These are phyloP conservation scores for Diadophis punctatus DNA, from an alignment of 2,113 vertebrate species.

Conservation along the genomic window DNA sequence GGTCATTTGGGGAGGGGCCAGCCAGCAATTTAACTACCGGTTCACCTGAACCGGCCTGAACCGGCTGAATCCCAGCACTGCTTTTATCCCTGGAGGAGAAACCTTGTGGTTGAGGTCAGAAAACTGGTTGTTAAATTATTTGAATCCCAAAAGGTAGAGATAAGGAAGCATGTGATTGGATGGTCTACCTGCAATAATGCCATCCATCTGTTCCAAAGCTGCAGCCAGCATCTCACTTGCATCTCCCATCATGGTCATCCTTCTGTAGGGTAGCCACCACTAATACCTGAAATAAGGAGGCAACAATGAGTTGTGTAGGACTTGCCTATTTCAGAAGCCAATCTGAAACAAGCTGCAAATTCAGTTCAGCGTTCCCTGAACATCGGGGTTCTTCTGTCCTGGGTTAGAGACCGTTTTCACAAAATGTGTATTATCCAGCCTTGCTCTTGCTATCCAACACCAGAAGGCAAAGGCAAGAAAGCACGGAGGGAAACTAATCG, in stretches of 20 bases:
- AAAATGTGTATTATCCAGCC: background rate
- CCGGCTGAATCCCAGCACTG: too few species aligned
- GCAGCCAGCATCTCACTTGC: constrained; percentile 98
- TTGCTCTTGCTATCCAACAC: background rate
- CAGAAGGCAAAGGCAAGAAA: too few species aligned
- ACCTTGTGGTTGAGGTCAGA: too few species aligned
- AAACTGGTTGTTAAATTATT: too few species aligned
- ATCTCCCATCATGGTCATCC: constrained; percentile 90
- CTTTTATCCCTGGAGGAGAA: too few species aligned
- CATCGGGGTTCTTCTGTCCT: rapidly evolving
- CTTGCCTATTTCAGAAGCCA: constrained; percentile 14
- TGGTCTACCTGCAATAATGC: constrained; percentile 92
- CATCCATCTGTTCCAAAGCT: constrained; percentile 97
- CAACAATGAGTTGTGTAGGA: rapidly evolving
- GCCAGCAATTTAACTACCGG: too few species aligned
- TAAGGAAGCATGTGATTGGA: background rate
- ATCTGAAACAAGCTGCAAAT: constrained; percentile 22
- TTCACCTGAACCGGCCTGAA: too few species aligned
- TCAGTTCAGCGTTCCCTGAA: rapidly evolving
- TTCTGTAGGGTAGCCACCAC: constrained; percentile 39
- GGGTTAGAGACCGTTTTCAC: background rate
- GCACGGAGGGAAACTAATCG: too few species aligned
- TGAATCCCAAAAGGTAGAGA: background rate
- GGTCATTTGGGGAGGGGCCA: too few species aligned
- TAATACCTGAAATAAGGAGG: constrained; percentile 39